A percentile compares a stretch with the other conserved stretches of the same genome.
Evolutionary conservation across 2,113 vertebrate species (phyloP).

Genomic region (Marmota monax): DNA sequence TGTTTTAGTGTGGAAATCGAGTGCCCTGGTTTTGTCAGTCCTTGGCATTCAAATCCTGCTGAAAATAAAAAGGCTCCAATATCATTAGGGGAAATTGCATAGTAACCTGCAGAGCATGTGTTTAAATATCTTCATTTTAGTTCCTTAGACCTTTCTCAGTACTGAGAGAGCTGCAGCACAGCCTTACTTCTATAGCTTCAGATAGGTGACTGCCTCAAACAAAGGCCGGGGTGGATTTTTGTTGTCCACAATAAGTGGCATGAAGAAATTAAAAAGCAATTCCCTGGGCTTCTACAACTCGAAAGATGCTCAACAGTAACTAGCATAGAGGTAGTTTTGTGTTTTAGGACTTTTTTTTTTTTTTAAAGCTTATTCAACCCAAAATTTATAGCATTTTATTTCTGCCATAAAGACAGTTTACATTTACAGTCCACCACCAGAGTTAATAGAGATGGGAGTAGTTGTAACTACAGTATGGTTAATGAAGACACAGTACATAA

Average conservation of each 20-base stretch:
- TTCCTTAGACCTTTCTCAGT: not conserved
- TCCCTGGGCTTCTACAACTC: not conserved
- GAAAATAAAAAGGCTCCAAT: not conserved
- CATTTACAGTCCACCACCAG: slow-evolving; percentile 37
- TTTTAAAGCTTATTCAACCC: slow-evolving; percentile 32
- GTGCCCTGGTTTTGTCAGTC: slow-evolving; percentile 18
- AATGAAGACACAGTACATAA: slow-evolving; percentile 67
- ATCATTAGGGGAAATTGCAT: not conserved
- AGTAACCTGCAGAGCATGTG: not conserved
- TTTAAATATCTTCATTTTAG: slow-evolving; percentile 31
- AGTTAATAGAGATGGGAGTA: slow-evolving; percentile 57
- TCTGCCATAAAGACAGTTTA: slow-evolving; percentile 59
- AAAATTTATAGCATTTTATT: slow-evolving; percentile 60
- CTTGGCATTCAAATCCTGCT: not conserved
- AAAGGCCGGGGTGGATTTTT: not conserved
- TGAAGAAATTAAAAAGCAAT: slow-evolving; percentile 14
- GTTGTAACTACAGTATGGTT: slow-evolving; percentile 41
- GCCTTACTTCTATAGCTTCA: not conserved
- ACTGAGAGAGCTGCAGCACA: not conserved
- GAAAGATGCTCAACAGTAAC: not conserved
- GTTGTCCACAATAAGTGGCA: not conserved
- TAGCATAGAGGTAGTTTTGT: not conserved
- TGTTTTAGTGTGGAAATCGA: slow-evolving; percentile 12
- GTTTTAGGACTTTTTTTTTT: not conserved
- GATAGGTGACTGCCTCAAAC: not conserved